Evolutionary conservation across 1,140 invertebrate species (phyloP), one percentile per base, ranked within the genome.

Genomic region (Orussus abietinus): DNA sequence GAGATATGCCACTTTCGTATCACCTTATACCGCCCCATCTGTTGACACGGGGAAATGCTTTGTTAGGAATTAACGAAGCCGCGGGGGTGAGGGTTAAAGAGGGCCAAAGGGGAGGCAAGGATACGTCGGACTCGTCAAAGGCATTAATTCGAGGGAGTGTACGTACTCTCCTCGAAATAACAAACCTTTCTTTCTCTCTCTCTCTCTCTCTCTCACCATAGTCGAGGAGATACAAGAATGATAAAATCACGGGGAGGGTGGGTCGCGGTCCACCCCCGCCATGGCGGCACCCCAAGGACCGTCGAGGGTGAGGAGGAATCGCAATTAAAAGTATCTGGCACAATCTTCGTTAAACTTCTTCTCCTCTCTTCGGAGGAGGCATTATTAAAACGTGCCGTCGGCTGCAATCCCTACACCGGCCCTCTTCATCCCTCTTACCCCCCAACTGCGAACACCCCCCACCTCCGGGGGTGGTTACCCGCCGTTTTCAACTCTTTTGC

Each of bases 331-430:
- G 64, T 69, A 71, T 69, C 68, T 66, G 64, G 61, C 62, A 62
- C 61, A 71, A 69, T 69, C 68, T 71, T 69, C 64, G 63, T 69
- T 72, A 69, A 69, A 69, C 66, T 69, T 71, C 64, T 67, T 64
- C 59, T 53, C 47, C 47, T 48, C 59, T 52, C 45, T 47, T 57
- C 42, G 40, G 61, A 57, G 56, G 65, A 57, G 55, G 59, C 61
- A 67, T 69, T 71, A 69, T 68, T 69, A 69, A 69, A 69, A 67
- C 57, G 63, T 64, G 62, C 62, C 59, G 57, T 62, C 56, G 62
- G 51, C 60, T 58, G 59, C 60, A 61, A 62, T 57, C 53, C 48
- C 43, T 21, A 37, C 11, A 22, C 18, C 11, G 9, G 6, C 6
- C 22, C 22, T 25, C 14, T 19, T 11, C 37, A 26, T 4, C 19